Evolutionary conservation across 2,113 vertebrate species (phyloP).

Genomic region (Grammomys surdaster): DNA sequence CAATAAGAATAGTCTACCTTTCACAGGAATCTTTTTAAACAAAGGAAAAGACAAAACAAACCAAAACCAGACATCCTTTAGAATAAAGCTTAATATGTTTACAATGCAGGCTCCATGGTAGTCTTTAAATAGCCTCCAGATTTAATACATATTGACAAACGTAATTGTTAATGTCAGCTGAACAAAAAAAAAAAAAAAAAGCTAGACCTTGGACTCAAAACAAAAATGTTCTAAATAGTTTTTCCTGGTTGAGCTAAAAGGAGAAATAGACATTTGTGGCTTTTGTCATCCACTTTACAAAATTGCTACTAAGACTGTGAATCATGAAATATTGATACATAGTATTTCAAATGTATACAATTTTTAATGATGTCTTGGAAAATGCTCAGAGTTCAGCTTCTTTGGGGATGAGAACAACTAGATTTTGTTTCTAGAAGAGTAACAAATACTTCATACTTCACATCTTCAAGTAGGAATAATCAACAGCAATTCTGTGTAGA

Average conservation of each 20-base stretch:
- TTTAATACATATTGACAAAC: constrained; percentile 38
- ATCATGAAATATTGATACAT: constrained; percentile 43
- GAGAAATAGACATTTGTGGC: constrained; percentile 33
- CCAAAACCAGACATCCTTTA: background rate
- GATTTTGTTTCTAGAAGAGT: background rate
- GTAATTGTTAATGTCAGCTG: constrained; percentile 33
- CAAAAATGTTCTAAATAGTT: constrained; percentile 45
- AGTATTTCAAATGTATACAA: background rate
- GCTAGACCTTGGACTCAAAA: constrained; percentile 24
- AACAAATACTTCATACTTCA: background rate
- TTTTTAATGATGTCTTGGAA: background rate
- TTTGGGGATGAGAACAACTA: background rate
- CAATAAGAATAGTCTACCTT: background rate
- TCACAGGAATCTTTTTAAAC: background rate
- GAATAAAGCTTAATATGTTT: constrained; percentile 35
- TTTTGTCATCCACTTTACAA: background rate
- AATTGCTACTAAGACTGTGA: background rate
- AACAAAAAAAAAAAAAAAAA: constrained; percentile 59
- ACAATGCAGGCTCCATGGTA: background rate
- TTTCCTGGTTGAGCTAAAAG: constrained; percentile 54
- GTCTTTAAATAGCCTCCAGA: constrained; percentile 50
- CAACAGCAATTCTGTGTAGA: background rate
- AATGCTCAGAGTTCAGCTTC: background rate
- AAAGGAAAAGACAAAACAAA: background rate
- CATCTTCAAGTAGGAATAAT: background rate